These are phyloP conservation scores for Drosophila sp. DNA, from an alignment of 1,140 invertebrate genomes.

Conservation along the genomic window DNA sequence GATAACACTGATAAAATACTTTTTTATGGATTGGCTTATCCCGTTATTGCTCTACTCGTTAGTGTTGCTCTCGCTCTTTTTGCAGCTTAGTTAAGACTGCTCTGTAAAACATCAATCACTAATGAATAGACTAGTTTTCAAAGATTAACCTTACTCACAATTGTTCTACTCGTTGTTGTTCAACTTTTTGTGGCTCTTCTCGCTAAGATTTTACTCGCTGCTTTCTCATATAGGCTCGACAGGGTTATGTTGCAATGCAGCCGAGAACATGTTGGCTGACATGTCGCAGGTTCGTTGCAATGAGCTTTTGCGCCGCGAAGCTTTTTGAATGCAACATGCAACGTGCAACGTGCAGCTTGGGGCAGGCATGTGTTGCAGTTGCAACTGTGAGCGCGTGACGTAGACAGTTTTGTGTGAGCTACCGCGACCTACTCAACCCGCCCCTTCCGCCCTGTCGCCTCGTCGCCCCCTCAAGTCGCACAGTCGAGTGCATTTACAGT, in stretches of 20 bases:
- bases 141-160: no score
- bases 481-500: conserved; percentile 29
- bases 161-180: no score
- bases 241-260: background rate
- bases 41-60: no score
- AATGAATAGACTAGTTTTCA: background rate
- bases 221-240: background rate
- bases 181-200: background rate
- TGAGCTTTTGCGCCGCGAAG: conserved; percentile 18
- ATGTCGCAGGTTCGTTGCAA: conserved; percentile 40
- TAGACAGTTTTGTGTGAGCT: background rate
- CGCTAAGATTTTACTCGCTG: background rate
- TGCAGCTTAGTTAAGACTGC: no score
- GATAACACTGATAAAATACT: no score
- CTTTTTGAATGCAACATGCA: conserved; percentile 20
- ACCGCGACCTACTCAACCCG: conserved; percentile 11
- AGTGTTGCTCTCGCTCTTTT: no score
- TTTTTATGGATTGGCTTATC: no score
- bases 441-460: background rate
- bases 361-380: conserved; percentile 9
- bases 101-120: no score
- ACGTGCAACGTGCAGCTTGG: conserved; percentile 18
- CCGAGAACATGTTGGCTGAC: conserved; percentile 26
- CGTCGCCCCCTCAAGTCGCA: background rate
- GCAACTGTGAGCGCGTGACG: conserved; percentile 5